phyloP scores from a whole-genome alignment of 2,888 invertebrate species.

The Tachystola acroxantha region DNA sequence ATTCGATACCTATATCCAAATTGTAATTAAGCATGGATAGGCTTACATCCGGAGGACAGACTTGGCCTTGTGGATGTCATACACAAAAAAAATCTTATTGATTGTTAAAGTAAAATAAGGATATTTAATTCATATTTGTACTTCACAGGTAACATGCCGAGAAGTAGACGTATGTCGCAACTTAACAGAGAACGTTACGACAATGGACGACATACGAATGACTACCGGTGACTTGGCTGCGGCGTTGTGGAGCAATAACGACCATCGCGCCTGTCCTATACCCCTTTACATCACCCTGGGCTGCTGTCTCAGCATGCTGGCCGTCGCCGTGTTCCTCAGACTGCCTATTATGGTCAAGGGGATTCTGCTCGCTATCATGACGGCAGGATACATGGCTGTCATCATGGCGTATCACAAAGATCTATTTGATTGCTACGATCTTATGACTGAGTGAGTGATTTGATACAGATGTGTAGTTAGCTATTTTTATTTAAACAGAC shows the following conservation, averaged over 20 bases:
- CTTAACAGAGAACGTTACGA: constrained; percentile 65
- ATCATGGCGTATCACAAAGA: constrained; percentile 89
- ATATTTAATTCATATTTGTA: background rate
- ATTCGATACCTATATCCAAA: no score
- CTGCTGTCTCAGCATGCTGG: constrained; percentile 89
- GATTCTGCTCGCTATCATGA: constrained; percentile 86
- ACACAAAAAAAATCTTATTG: no score
- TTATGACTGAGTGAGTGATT: constrained; percentile 82
- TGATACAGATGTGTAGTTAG: no score
- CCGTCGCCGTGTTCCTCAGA: constrained; percentile 89
- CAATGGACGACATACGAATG: constrained; percentile 69
- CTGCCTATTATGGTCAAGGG: constrained; percentile 91
- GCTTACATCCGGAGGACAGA: no score
- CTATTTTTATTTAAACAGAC: no score
- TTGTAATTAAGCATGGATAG: no score
- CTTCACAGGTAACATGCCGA: constrained; percentile 58
- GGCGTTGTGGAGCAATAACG: constrained; percentile 64
- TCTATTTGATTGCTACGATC: constrained; percentile 90
- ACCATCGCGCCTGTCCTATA: constrained; percentile 89
- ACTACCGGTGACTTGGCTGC: constrained; percentile 44
- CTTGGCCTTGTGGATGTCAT: no score
- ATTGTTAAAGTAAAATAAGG: no score
- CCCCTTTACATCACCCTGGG: constrained; percentile 93
- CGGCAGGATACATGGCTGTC: constrained; percentile 87
- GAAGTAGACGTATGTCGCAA: constrained; percentile 60